phyloP scores from a whole-genome alignment of 2,797 vertebrate genomes.

The Intellagama lesueurii region DNA sequence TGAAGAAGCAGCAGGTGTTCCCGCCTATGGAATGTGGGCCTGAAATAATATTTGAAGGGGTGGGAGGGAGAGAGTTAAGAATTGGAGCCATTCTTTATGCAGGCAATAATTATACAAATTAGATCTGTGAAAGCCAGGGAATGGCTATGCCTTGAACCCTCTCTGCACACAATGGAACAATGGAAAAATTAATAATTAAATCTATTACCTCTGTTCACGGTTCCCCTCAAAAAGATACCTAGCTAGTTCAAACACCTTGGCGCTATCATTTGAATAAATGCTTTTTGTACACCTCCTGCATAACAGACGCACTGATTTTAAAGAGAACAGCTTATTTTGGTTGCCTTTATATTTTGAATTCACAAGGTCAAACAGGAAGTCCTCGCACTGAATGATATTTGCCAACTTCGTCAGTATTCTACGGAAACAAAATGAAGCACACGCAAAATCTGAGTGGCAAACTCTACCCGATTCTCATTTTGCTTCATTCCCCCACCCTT shows the following conservation, averaged over 20 bases:
- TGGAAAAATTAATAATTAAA: constrained; percentile 95
- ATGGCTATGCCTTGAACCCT: constrained; percentile 91
- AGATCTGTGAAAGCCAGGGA: constrained; percentile 93
- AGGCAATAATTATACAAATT: constrained; percentile 96
- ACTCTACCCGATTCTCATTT: constrained; percentile 79
- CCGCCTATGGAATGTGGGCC: constrained; percentile 80
- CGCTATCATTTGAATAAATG: constrained; percentile 84
- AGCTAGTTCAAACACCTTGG: constrained; percentile 79
- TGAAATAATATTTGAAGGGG: constrained; percentile 74
- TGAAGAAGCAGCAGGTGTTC: constrained; percentile 84
- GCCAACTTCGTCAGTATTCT: constrained; percentile 74
- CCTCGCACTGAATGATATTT: constrained; percentile 73
- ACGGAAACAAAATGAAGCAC: constrained; percentile 71
- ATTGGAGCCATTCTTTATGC: constrained; percentile 84
- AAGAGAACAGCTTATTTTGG: constrained; percentile 84
- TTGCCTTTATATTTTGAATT: constrained; percentile 82
- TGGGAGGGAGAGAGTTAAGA: constrained; percentile 74
- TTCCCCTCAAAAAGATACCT: constrained; percentile 89
- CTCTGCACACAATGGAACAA: constrained; percentile 82
- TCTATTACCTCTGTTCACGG: constrained; percentile 96
- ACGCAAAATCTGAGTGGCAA: constrained; percentile 71
- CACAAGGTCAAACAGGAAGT: constrained; percentile 83
- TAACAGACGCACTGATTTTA: constrained; percentile 84
- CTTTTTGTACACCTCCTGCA: constrained; percentile 79
- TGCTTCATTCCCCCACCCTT: constrained; percentile 72